These are phyloP conservation scores for Sceloporus undulatus DNA, from an alignment of 2,113 vertebrate species.

Conservation along the genomic window DNA sequence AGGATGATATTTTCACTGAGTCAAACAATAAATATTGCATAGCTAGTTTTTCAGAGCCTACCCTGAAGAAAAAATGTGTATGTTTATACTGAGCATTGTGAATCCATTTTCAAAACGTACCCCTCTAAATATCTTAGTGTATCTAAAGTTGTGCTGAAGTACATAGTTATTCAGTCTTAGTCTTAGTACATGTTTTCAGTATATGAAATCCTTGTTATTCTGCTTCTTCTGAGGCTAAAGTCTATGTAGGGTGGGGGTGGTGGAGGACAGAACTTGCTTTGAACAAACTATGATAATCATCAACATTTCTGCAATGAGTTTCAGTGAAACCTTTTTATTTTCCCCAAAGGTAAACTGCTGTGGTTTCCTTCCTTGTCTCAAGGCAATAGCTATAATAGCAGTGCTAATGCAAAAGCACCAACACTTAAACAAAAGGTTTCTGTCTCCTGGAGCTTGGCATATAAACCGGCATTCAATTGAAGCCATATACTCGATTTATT, in stretches of 20 bases:
- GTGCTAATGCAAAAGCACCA: neutral
- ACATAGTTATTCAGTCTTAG: neutral
- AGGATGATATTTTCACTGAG: neutral
- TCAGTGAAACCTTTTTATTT: neutral
- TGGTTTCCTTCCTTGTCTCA: conserved; percentile 16
- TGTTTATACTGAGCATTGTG: neutral
- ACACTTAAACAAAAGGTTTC: conserved; percentile 6
- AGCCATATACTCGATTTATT: neutral
- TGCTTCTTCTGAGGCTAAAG: neutral
- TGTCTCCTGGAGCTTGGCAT: conserved; percentile 13
- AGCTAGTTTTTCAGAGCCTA: neutral
- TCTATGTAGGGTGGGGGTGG: too few species aligned
- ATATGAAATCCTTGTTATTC: neutral
- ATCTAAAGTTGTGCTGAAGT: neutral
- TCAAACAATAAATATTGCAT: neutral
- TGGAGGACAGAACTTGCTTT: neutral
- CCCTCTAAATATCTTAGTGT: neutral
- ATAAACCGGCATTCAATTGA: neutral
- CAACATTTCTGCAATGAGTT: neutral
- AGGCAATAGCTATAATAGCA: conserved; percentile 8
- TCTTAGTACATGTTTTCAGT: neutral
- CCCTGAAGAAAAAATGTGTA: neutral
- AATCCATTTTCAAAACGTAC: neutral
- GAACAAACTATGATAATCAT: conserved; percentile 21
- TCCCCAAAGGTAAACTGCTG: neutral